Conservation (phyloP, 2,797 vertebrate species). For the Enteromius treurensis region DNA sequence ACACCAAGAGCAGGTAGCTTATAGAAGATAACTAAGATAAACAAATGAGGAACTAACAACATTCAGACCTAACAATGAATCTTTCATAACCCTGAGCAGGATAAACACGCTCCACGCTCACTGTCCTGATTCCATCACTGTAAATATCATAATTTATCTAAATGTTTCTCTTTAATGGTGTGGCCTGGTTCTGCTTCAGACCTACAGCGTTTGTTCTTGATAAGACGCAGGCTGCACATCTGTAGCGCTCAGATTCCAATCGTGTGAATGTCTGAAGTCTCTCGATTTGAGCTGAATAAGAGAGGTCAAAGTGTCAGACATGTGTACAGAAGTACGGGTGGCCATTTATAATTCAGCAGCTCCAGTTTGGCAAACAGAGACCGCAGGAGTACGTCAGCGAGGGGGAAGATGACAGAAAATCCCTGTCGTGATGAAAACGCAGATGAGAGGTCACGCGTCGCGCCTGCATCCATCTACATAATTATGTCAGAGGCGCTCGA, state of each 20-base stretch:
- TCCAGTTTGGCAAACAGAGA: constrained; percentile 53
- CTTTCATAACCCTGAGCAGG: constrained; percentile 60
- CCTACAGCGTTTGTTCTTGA: constrained; percentile 17
- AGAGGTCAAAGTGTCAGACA: constrained; percentile 46
- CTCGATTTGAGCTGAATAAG: constrained; percentile 51
- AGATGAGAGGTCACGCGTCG: constrained; percentile 52
- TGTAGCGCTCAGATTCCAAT: constrained; percentile 27
- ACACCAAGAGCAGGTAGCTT: neutral
- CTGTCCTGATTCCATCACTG: constrained; percentile 65
- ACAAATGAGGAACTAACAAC: neutral
- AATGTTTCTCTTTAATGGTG: constrained; percentile 57
- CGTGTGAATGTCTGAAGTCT: constrained; percentile 35
- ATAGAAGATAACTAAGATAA: neutral
- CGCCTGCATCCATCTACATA: constrained; percentile 49
- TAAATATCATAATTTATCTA: constrained; percentile 57
- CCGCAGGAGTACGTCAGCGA: constrained; percentile 28
- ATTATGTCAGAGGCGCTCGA: constrained; percentile 49
- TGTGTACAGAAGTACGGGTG: constrained; percentile 51
- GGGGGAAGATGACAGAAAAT: constrained; percentile 57
- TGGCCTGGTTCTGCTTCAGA: constrained; percentile 15
- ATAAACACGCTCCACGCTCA: constrained; percentile 28
- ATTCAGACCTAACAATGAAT: constrained; percentile 58
- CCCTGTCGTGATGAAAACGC: constrained; percentile 53
- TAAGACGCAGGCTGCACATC: constrained; percentile 41
- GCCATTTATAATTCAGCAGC: constrained; percentile 63